phyloP scores from a whole-genome alignment of 2,113 vertebrate species.

The Chiloscyllium plagiosum region DNA sequence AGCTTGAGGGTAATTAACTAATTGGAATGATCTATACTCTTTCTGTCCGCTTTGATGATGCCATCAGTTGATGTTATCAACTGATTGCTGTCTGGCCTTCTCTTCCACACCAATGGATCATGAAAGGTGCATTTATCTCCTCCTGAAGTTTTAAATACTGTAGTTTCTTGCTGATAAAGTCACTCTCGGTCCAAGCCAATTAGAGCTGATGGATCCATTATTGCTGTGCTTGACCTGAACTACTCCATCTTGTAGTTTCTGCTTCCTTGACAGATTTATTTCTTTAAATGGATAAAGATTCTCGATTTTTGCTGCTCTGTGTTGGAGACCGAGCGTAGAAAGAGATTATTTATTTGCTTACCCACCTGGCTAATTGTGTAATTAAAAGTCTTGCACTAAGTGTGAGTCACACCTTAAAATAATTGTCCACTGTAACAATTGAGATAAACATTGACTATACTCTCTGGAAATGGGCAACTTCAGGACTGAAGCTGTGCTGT shows the following conservation, averaged over 20 bases:
- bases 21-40: not conserved
- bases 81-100: not conserved
- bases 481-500: too few relatives aligned
- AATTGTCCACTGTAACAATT: not conserved
- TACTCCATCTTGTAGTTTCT: not conserved
- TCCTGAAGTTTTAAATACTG: not conserved
- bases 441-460: not conserved
- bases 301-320: not conserved
- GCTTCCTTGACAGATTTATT: not conserved
- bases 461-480: too few relatives aligned
- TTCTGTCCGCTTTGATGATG: not conserved
- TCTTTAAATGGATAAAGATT: not conserved
- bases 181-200: not conserved
- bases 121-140: not conserved
- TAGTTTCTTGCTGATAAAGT: constrained; percentile 1
- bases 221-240: not conserved
- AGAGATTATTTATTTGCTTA: not conserved
- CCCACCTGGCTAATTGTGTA: not conserved
- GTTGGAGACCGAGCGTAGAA: not conserved
- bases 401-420: constrained; percentile 11
- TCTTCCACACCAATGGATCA: not conserved
- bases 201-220: constrained; percentile 12
- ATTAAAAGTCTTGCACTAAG: not conserved
- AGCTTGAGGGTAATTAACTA: not conserved
- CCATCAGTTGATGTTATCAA: not conserved